Base-by-base conservation (phyloP, 2,113 vertebrate genomes). In the Chaetops frenatus region DNA sequence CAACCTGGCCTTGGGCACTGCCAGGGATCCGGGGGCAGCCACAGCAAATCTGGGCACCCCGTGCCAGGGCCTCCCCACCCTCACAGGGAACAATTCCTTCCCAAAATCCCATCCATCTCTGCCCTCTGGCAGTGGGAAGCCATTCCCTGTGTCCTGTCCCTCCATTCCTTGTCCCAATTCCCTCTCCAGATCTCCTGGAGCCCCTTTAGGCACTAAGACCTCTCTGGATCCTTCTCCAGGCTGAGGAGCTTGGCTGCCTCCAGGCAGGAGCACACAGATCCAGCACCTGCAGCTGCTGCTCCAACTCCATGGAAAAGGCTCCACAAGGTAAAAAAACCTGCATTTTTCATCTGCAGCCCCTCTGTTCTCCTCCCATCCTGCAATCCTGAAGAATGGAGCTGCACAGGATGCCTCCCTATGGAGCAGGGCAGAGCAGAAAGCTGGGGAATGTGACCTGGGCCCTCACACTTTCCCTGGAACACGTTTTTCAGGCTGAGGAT, bases 81-180 rank as follows among this genome's bases (percentile, higher is more conserved):
- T 47, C 11, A 0, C 56, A 71, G 29, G 14, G 28, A 40, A 27
- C 9, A 33, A 88, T 29, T 51, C 28, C n/a, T 38, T 10, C 78
- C 53, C 69, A 74, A 7, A 1, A 0, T n/a, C 45, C 36, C 45
- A 88, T 3, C 67, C 0, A 36, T 0, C 4, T 15, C 58, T 36
- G n/a, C 2, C 29, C 50, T 25, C 42, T 64, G 25, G 25, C 57
- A 71, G 0, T 4, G 9, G 14, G 3, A n/a, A 71, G 12, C 44
- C 60, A 66, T 73, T 58, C 36, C 36, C 47, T 8, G 12, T 24
- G n/a, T 56, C 11, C 42, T 56, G 29, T 1, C 53, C 10, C 33
- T 81, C 23, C 60, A 33, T 9, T 3, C 27, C 78, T 31, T 45
- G 28, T n/a, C 53, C 23, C 0, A 0, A n/a, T 16, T 10, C 23